Evolutionary conservation across 2,888 invertebrate genomes (phyloP), one percentile per base, ranked within the genome.

Genomic region (Thysanoteuthis rhombus): DNA sequence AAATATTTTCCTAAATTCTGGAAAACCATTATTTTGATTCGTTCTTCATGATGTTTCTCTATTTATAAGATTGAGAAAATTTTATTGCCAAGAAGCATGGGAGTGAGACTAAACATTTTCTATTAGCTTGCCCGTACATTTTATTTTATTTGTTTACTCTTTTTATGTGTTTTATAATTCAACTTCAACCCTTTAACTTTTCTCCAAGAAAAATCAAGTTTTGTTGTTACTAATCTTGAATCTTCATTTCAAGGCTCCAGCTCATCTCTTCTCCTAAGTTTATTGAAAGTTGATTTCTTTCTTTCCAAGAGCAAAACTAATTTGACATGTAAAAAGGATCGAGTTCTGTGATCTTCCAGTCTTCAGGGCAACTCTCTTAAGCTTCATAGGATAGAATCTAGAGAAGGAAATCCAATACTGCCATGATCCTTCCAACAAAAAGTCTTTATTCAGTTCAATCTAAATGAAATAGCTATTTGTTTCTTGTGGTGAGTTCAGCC

Each of bases 401-500:
- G 16, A 75, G 32, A 75, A 75, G n/a, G 75, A 75, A 75, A 75
- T 75, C 75, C n/a, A 75, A 75, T 75, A n/a, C 2, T 75, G 75
- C 32, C n/a, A 5, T 8, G 0, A 10, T 19, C n/a, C 1, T 19
- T 19, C 32, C 10, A 32, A 75, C 32, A 75, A 75, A 75, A 75
- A 75, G 75, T 10, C 1, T n/a, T 75, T 32, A 75, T 75, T 75
- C 75, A 75, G 75, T 75, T 75, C n/a, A 32, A 75, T 75, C n/a
- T 75, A 75, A 75, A 75, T 75, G 75, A 75, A 75, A 75, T n/a
- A n/a, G n/a, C 75, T 75, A 75, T 75, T 75, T 75, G 75, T 75
- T 75, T 75, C 75, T 75, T 75, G 10, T n/a, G 75, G n/a, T 75
- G 75, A 75, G n/a, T 12, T 75, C 6, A 75, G 12, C 32, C 16